A percentile compares a stretch with the other conserved stretches of the same genome.
phyloP scores from a whole-genome alignment of 92 coral and sea anemone genomes.

The Zoanthus gigantus region DNA sequence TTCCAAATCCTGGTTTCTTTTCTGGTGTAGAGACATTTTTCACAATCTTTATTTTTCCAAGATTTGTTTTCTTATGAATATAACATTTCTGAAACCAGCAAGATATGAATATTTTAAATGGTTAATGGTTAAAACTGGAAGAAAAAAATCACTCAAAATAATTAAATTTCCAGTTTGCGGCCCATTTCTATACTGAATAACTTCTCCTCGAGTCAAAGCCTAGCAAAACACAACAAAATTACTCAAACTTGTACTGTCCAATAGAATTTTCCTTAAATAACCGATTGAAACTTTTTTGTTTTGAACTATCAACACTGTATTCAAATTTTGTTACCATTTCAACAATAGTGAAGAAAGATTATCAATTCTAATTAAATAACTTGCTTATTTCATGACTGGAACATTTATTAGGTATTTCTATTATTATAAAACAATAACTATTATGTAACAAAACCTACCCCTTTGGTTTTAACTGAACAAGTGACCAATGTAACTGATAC shows the following conservation, averaged over 20 bases:
- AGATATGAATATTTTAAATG: neutral
- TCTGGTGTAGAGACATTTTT: neutral
- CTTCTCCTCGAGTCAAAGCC: conserved; percentile 4
- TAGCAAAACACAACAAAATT: conserved; percentile 20
- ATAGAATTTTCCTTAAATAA: neutral
- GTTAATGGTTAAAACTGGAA: neutral
- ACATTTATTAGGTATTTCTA: neutral
- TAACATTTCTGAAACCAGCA: neutral
- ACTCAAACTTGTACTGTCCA: neutral
- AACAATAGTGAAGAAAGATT: too few relatives aligned
- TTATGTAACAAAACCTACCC: neutral
- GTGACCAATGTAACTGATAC: neutral
- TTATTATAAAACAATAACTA: neutral
- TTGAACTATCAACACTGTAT: too few relatives aligned
- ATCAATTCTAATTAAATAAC: too few relatives aligned
- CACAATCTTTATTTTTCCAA: neutral
- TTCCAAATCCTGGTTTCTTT: neutral
- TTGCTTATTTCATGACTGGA: neutral
- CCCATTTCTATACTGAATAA: conserved; percentile 9
- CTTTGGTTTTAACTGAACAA: neutral
- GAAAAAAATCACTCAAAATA: neutral
- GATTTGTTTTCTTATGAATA: conserved; percentile 1
- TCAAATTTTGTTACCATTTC: too few relatives aligned
- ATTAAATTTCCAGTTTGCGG: neutral
- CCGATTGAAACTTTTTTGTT: too few relatives aligned